These are phyloP conservation scores for Gracilinanus agilis DNA, from an alignment of 2,113 vertebrate species.

Conservation along the genomic window DNA sequence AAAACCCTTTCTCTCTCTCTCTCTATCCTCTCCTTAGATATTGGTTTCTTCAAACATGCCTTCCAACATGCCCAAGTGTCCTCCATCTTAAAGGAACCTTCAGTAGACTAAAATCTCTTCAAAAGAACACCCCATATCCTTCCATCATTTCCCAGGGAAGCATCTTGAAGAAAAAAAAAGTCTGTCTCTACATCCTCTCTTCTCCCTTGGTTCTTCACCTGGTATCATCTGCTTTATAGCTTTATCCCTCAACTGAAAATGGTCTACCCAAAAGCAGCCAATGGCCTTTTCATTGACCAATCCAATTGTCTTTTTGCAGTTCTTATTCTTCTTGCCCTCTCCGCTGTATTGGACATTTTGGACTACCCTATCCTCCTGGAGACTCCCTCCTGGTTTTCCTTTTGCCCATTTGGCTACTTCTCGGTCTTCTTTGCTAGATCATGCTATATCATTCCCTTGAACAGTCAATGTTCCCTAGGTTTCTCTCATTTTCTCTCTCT, in stretches of 20 bases:
- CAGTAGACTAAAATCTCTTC: neutral
- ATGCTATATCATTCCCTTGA: neutral
- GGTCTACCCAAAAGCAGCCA: neutral
- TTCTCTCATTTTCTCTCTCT: neutral
- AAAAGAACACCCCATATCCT: accelerated
- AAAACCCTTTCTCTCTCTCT: neutral
- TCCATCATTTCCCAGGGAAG: neutral
- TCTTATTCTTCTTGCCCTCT: neutral
- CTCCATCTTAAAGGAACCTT: neutral
- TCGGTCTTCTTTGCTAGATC: neutral
- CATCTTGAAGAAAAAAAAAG: neutral
- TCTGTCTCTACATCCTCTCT: neutral
- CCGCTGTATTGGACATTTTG: neutral
- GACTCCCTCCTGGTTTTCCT: neutral
- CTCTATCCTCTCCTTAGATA: neutral
- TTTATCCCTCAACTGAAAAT: neutral
- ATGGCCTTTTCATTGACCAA: neutral
- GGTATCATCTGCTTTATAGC: neutral
- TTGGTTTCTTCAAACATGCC: neutral
- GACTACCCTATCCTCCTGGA: neutral
- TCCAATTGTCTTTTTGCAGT: neutral
- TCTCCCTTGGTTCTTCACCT: neutral
- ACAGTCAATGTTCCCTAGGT: neutral
- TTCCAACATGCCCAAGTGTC: neutral
- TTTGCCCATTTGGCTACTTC: neutral